Base-by-base conservation (phyloP, 2,888 invertebrate species). In the Stictocephala bisonia region DNA sequence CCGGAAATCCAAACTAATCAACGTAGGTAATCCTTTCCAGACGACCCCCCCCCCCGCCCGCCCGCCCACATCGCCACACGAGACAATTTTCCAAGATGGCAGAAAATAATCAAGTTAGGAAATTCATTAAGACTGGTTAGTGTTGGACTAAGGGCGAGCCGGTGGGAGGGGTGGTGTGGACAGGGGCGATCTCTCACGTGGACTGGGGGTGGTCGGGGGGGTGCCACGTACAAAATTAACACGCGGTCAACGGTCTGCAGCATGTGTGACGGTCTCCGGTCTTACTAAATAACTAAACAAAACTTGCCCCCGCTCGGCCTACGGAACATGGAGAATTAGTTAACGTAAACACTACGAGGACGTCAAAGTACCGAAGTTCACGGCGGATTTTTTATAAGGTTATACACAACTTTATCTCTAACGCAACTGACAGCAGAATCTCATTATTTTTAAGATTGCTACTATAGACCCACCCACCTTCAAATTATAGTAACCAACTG, bases 31-130 rank as follows among this genome's bases (percentile, higher is more conserved):
- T 60, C 60, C 13, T 35, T 35, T 35, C 60, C 60, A 60, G 60
- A 60, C 60, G 60, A 60, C 56, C 56, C 56, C 56, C 27, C 31
- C 29, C 31, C 56, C 29, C 27, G 56, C 29, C 56, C 29, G 9
- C 35, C 18, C 60, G 60, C 40, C 29, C 7, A 18, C 50, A n/a
- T n/a, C n/a, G 51, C n/a, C 56, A 29, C 31, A 20, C 22, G 3
- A n/a, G 56, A 56, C 56, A 31, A 56, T 56, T 56, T 56, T 56
- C 56, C 27, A 29, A 60, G 60, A 60, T 60, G 60, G 60, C 60
- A 60, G 60, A 60, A 60, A 31, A 60, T 60, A 60, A 60, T 60
- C 60, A 60, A 60, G 60, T 60, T 60, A 60, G 60, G 60, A 60
- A 60, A 60, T 60, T 60, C 60, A 60, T 60, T 60, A 60, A 60